Evolutionary conservation across 1,140 invertebrate genomes (phyloP).

Genomic region (Periplaneta americana): DNA sequence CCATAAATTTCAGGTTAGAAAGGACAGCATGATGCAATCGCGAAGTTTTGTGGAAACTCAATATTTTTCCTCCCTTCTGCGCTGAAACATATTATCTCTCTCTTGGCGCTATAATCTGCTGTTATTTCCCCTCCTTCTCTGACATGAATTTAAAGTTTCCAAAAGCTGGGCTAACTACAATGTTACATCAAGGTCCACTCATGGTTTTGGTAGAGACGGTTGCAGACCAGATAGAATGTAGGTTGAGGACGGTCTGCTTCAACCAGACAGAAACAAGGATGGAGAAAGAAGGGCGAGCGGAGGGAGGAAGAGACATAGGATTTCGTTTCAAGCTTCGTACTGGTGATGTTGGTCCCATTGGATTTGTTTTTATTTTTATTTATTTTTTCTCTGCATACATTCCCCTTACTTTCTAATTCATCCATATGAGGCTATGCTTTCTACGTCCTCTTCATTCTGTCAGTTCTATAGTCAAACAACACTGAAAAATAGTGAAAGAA

Average conservation of each 20-base stretch:
- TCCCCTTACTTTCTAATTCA: background rate
- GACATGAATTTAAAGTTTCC: too few species aligned
- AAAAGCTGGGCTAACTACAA: background rate
- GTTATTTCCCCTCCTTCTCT: background rate
- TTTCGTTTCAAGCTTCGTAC: background rate
- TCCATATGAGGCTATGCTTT: background rate
- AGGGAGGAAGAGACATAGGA: too few species aligned
- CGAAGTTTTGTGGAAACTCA: background rate
- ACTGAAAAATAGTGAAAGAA: too few species aligned
- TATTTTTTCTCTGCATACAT: background rate
- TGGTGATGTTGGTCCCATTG: background rate
- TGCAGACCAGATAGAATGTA: too few species aligned
- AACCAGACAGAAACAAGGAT: background rate
- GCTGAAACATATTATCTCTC: background rate
- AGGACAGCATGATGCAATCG: too few species aligned
- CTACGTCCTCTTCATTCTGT: background rate
- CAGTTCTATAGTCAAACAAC: too few species aligned
- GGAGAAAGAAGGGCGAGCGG: too few species aligned
- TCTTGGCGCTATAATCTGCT: background rate
- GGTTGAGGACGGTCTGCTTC: background rate
- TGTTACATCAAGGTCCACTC: background rate
- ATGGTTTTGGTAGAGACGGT: background rate
- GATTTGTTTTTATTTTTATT: background rate
- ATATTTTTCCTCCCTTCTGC: background rate
- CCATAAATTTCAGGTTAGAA: too few species aligned